Evolutionary conservation across 2,797 vertebrate genomes (phyloP), one percentile per base, ranked within the genome.

Genomic region (Vespertilio murinus): DNA sequence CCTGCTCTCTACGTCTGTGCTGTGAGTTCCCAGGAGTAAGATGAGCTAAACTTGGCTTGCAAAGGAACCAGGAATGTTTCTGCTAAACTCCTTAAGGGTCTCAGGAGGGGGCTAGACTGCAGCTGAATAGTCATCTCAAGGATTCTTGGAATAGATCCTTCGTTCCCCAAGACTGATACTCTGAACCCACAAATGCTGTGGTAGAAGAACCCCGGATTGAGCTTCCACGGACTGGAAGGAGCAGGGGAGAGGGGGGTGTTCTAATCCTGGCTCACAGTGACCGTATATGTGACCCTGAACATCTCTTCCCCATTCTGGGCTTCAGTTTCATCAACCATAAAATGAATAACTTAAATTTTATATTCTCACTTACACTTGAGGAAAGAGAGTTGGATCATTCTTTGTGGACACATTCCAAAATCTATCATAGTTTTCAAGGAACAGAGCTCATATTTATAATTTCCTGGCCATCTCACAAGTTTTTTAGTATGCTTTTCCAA

Each of bases 41-140:
- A 96, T 91, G 84, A 96, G 47, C 81, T 93, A 78, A 92, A 75
- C 73, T 93, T 94, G 91, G 73, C 73, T 95, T 90, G 30, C 84
- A 93, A 85, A 90, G 13, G 49, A 91, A 92, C 64, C 56, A 91
- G 73, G 73, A 97, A 94, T 84, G 22, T 79, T 75, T 96, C 78
- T 95, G 94, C 56, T 93, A 88, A 94, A 93, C 83, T 95, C 40
- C 47, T 95, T 49, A 94, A 87, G 38, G 25, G 25, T 94, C 67
- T 93, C 96, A 69, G 90, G 94, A 91, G 94, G 90, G 67, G 65
- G 56, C 20, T 49, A 84, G 33, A 33, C 22, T 23, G 35, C n/a
- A 75, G 54, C 16, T 94, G 42, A 96, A 87, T 52, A 91, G 42
- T 82, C 61, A 88, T 28, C 75, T 80, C 40, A 92, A 95, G 45